These are phyloP conservation scores for Sceliomorpha sp. DNA, from an alignment of 2,888 invertebrate genomes.

Conservation along the genomic window DNA sequence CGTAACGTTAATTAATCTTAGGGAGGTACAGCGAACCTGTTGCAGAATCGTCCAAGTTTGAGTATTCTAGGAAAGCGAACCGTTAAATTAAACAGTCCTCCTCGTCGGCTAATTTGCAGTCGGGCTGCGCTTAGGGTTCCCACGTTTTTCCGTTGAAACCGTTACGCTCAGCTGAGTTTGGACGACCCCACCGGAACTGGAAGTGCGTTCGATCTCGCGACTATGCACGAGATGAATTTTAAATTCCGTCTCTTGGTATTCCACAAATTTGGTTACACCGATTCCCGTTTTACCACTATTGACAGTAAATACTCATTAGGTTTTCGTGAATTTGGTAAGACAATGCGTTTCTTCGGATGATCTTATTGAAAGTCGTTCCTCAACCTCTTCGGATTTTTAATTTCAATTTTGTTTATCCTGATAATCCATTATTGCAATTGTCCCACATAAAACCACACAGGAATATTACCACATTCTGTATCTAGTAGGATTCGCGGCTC, in stretches of 20 bases:
- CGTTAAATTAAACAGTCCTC: slow-evolving; percentile 40
- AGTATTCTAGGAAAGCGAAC: slow-evolving; percentile 30
- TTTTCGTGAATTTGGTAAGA: neutral
- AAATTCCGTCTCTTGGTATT: slow-evolving; percentile 11
- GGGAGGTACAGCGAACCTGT: too few species aligned
- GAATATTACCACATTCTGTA: too few species aligned
- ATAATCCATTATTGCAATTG: too few species aligned
- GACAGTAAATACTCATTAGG: too few species aligned
- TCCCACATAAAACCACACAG: too few species aligned
- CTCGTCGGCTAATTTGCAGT: slow-evolving; percentile 53
- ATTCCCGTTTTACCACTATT: neutral
- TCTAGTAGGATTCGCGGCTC: too few species aligned
- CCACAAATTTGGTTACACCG: neutral
- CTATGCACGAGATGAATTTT: slow-evolving; percentile 29
- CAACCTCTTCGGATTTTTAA: too few species aligned
- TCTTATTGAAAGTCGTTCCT: too few species aligned
- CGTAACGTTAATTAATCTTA: too few species aligned
- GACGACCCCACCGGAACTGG: slow-evolving; percentile 78
- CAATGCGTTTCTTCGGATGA: slow-evolving; percentile 1
- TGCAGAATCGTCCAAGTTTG: too few species aligned
- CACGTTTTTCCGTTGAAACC: slow-evolving; percentile 80
- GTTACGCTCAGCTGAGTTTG: slow-evolving; percentile 75
- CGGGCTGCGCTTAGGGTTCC: slow-evolving; percentile 66
- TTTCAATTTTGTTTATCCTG: too few species aligned
- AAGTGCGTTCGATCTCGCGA: slow-evolving; percentile 67